Evolutionary conservation across 2,113 vertebrate genomes (phyloP).

Genomic region (Phrynocephalus versicolor): DNA sequence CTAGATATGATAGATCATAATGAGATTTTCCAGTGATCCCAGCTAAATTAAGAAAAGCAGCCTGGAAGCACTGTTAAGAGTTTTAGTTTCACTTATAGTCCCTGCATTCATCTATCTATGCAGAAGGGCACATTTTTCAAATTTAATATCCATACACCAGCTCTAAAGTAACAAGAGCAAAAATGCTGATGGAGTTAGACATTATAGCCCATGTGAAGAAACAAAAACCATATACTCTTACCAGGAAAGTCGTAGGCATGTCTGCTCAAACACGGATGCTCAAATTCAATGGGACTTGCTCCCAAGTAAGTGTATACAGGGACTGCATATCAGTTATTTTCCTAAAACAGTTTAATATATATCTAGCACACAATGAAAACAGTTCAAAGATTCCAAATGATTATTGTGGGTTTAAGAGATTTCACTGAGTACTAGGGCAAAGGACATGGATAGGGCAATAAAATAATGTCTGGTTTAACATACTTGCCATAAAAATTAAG

Average conservation of each 20-base stretch:
- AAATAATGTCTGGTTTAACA: not conserved
- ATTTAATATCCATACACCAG: not conserved
- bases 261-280: too few species aligned
- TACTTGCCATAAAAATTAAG: not conserved
- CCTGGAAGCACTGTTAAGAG: conserved; percentile 5
- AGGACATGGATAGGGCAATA: not conserved
- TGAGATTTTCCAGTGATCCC: conserved; percentile 25
- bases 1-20: not conserved
- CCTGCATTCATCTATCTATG: not conserved
- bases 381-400: not conserved
- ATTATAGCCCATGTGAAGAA: too few species aligned
- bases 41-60: conserved; percentile 6
- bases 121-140: not conserved
- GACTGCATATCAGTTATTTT: not conserved
- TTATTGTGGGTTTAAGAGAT: not conserved
- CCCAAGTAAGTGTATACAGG: not conserved
- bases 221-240: not conserved
- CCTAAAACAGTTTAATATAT: conserved; percentile 15
- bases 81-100: conserved; percentile 8
- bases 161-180: accelerated
- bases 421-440: not conserved
- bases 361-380: not conserved
- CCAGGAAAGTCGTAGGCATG: not conserved
- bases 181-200: not conserved
- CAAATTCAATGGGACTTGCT: conserved; percentile 2